Base-by-base conservation (phyloP, 1,140 invertebrate species). In the Pseudomyrmex pallidus region DNA sequence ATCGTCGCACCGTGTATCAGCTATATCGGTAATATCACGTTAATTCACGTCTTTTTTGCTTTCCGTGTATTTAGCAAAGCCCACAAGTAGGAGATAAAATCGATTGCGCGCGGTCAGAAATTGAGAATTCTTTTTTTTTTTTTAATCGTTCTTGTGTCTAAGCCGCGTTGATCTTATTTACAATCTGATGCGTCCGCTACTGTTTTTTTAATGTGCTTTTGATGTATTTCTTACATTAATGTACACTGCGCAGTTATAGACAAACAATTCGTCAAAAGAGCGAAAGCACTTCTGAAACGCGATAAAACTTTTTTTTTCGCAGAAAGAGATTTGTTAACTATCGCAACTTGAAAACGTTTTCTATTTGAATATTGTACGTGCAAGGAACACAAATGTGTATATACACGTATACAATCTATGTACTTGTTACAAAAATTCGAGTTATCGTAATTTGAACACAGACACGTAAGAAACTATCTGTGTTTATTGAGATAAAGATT, bases 1-100 rank as follows among this genome's bases (percentile, higher is more conserved):
- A 90, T 87, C 86, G 10, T 56, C 61, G 35, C 59, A 50, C 48
- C 59, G 12, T 52, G 8, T 83, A 86, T 72, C 74, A 74, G 63
- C 20, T 35, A 17, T 83, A 83, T 86, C 63, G 20, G 46, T 46
- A 64, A 62, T 86, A 83, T 87, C 64, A 2, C 13, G 13, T n/a
- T 2, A 1, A 48, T 67, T 86, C 70, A 10, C 17, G 50, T 10
- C 12, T 67, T 66, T 25, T 25, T 17, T 35, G 0, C 54, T 63
- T 46, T 3, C 10, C 17, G 44, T 22, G 62, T 44, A 68, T 56
- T 68, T 57, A 67, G 17, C 17, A 22, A 68, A 25, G 17, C 35
- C 63, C 46, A 50, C 35, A 67, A 78, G 50, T 57, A 35, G 35
- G 35, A 78, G 74, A 78, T 78, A 68, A 78, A 78, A 78, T 68